A percentile compares a stretch with the other conserved stretches of the same genome.
These are phyloP conservation scores for Protula sp. DNA, from an alignment of 2,888 invertebrate species.

Conservation along the genomic window DNA sequence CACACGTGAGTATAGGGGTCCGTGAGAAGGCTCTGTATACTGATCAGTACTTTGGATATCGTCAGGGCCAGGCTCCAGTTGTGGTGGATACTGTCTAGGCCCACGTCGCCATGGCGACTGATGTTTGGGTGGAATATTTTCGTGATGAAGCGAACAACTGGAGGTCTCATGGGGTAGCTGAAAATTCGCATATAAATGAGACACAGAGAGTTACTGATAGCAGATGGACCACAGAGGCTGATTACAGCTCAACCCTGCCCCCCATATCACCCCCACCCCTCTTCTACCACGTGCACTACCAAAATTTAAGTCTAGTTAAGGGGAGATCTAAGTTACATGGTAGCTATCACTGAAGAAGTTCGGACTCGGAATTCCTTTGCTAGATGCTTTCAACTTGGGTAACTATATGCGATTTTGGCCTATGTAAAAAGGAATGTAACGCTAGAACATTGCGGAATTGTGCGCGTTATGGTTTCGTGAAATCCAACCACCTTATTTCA, in stretches of 20 bases:
- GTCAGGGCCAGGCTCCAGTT: constrained; percentile 95
- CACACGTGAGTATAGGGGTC: constrained; percentile 86
- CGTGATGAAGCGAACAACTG: constrained; percentile 84
- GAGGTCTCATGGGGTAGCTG: constrained; percentile 85
- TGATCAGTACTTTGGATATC: constrained; percentile 65
- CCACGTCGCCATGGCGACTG: constrained; percentile 89
- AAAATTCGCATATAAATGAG: constrained; percentile 12
- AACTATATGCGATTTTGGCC: too few relatives aligned
- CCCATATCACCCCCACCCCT: too few relatives aligned
- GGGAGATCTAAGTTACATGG: too few relatives aligned
- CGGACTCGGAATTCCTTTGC: too few relatives aligned
- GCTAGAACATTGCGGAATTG: too few relatives aligned
- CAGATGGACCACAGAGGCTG: not conserved
- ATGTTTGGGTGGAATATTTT: constrained; percentile 92
- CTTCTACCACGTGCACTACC: too few relatives aligned
- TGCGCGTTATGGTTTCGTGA: too few relatives aligned
- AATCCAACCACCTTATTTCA: too few relatives aligned
- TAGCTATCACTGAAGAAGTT: too few relatives aligned
- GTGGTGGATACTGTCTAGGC: constrained; percentile 89
- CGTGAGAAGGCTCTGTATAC: constrained; percentile 51
- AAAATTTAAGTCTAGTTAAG: too few relatives aligned
- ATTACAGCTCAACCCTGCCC: not conserved
- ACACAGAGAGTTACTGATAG: not conserved
- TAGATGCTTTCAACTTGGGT: too few relatives aligned
- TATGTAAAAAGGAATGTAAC: too few relatives aligned